Conservation (phyloP, 30 jellyfish, hydroid and myxozoan genomes). For the Turritopsis dohrnii region DNA sequence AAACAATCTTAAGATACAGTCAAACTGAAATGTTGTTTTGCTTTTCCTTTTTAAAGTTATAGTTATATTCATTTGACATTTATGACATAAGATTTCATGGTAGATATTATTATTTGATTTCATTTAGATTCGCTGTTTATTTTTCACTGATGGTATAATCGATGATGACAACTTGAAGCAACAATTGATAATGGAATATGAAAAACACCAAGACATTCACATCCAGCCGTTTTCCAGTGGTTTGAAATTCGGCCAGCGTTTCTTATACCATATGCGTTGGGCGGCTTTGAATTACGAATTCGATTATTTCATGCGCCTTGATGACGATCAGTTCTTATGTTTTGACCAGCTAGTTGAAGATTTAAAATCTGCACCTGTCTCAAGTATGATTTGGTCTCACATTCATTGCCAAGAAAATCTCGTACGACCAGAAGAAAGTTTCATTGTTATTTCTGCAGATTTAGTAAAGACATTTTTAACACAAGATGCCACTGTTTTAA, state of each 20-base stretch:
- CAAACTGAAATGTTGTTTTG: too few relatives aligned
- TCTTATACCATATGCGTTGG: conserved; percentile 78
- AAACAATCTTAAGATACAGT: too few relatives aligned
- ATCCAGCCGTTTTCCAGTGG: conserved; percentile 69
- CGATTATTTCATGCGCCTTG: conserved; percentile 69
- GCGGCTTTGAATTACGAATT: conserved; percentile 70
- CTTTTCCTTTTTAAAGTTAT: too few relatives aligned
- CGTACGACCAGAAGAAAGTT: conserved; percentile 84
- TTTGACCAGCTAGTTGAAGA: conserved; percentile 47
- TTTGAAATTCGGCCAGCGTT: conserved; percentile 73
- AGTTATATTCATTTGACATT: too few relatives aligned
- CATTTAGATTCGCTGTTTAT: conserved; percentile 15
- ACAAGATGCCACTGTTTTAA: conserved; percentile 43
- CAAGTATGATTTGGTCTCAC: conserved; percentile 61
- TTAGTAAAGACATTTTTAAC: conserved; percentile 47
- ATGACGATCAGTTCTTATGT: conserved; percentile 74
- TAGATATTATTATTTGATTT: background rate
- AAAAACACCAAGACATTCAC: conserved; percentile 35
- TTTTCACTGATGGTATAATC: conserved; percentile 46
- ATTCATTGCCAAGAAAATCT: conserved; percentile 52
- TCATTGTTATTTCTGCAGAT: conserved; percentile 62
- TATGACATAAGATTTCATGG: background rate
- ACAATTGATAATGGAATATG: conserved; percentile 28
- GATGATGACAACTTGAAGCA: background rate
- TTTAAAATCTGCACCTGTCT: conserved; percentile 36